Evolutionary conservation across 2,113 vertebrate species (phyloP), one percentile per base, ranked within the genome.

Genomic region (Scalopus aquaticus): DNA sequence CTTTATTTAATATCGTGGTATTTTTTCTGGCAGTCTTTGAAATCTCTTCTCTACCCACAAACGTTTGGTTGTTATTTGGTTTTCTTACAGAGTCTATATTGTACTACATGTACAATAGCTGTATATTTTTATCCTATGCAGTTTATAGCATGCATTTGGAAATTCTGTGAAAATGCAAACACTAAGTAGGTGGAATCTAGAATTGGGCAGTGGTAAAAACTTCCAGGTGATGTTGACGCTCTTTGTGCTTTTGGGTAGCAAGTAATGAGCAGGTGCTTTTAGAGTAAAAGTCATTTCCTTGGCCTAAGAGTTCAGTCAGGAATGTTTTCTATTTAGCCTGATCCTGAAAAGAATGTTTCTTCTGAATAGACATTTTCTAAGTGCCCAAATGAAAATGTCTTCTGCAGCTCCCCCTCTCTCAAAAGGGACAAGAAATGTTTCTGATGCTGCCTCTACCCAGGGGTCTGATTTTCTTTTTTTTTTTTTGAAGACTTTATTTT

Each of bases 81-180:
- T 56, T 56, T 56, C 54, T 56, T 58, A 15, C 20, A 56, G 49
- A 51, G 54, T 56, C 20, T 22, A 56, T 56, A 56, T 22, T 56
- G 54, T 56, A 51, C 49, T 51, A 51, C 16, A 17, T 16, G 17
- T 51, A 56, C 54, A 56, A 56, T 56, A 56, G 54, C 19, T 7
- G 54, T 56, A 6, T 56, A 56, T 56, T 20, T 56, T 56, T 7
- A 56, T 22, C 20, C 20, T 22, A 56, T 56, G 17, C 54, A 44
- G 9, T 35, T 10, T 17, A 83, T 2, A 88, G 46, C 80, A 84
- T 69, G 73, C 46, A 82, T 5, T 19, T 19, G 3, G 39, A 88
- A 70, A 77, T 54, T 28, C 56, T 81, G 24, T 88, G 37, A 81
- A 95, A 96, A 85, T 88, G 56, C 20, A 42, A 77, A 93, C 72